A percentile compares a stretch with the other conserved stretches of the same genome.
Conservation (phyloP, 2,888 invertebrate species). For the Ptychoptera albimana region DNA sequence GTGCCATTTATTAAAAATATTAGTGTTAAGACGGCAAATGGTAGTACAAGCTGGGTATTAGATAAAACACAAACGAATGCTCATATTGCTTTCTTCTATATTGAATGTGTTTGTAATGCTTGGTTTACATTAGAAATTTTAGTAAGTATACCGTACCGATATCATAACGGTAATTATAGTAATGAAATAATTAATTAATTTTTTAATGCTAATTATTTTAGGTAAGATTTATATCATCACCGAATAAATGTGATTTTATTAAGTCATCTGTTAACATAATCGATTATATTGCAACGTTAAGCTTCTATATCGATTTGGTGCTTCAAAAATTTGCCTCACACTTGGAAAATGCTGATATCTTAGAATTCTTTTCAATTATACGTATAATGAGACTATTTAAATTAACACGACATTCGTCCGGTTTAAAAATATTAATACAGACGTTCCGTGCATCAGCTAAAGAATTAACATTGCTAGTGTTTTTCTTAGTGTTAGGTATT, state of each 20-base stretch:
- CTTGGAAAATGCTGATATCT: constrained; percentile 84
- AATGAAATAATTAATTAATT: neutral
- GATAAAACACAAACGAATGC: constrained; percentile 91
- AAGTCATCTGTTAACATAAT: constrained; percentile 96
- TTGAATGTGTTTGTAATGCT: constrained; percentile 95
- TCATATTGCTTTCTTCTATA: constrained; percentile 94
- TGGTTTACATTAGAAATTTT: constrained; percentile 99
- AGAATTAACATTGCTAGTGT: constrained; percentile 88
- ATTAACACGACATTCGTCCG: constrained; percentile 91
- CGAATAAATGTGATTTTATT: constrained; percentile 87
- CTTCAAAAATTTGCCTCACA: constrained; percentile 81
- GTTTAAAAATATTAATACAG: constrained; percentile 95
- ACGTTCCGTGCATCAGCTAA: constrained; percentile 94
- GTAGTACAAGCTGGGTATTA: constrained; percentile 63
- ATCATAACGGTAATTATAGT: neutral
- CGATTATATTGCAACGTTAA: constrained; percentile 96
- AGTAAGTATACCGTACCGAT: constrained; percentile 18
- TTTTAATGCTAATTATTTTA: constrained; percentile 11
- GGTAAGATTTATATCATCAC: constrained; percentile 81
- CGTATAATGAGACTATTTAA: constrained; percentile 96
- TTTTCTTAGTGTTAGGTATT: constrained; percentile 94
- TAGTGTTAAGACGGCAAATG: constrained; percentile 58
- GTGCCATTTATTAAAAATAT: constrained; percentile 75
- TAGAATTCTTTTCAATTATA: constrained; percentile 96
- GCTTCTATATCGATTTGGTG: constrained; percentile 91